Evolutionary conservation across 1,140 invertebrate genomes (phyloP), one percentile per base, ranked within the genome.

Genomic region (Drosophila repleta): DNA sequence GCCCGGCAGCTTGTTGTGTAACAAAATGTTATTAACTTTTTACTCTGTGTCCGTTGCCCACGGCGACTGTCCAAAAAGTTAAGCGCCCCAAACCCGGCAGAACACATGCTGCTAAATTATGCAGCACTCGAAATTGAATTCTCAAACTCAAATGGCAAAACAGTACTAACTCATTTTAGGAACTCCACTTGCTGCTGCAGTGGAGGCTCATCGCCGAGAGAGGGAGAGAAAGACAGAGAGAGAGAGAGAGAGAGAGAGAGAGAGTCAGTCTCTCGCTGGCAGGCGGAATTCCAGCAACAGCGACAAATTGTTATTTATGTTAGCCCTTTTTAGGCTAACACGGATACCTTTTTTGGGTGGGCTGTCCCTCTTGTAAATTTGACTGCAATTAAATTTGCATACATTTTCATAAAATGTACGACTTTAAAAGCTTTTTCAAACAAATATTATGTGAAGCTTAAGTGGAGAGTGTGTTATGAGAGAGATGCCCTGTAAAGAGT

Each of bases 301-400:
- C 60, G 60, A 80, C 82, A 85, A 87, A 88, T 89, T 83, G 79
- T 79, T 89, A 83, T 88, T 88, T 88, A 89, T 77, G 84, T 76
- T 73, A 76, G 70, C 65, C 79, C 79, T 65, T 66, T 75, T 74
- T 55, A n/a, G 26, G 52, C n/a, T 18, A 41, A 49, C 49, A 15
- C 39, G 11, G 35, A n/a, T 46, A 63, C 56, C 62, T 41, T 64
- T 41, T 64, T 65, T 66, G 39, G 39, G 52, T 48, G 24, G 46
- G 43, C 60, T 67, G 48, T 67, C 43, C 37, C 62, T 74, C 64
- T 69, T 53, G 66, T 77, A 79, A 83, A 88, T 88, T 88, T 68
- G 60, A 71, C 69, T 83, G 83, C 84, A 88, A 88, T 88, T 88
- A 88, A 87, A 88, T 88, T 88, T 88, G 79, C 83, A 88, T 88